These are phyloP conservation scores for Drosophila meridionalis DNA, from an alignment of 2,888 invertebrate genomes.

Conservation along the genomic window DNA sequence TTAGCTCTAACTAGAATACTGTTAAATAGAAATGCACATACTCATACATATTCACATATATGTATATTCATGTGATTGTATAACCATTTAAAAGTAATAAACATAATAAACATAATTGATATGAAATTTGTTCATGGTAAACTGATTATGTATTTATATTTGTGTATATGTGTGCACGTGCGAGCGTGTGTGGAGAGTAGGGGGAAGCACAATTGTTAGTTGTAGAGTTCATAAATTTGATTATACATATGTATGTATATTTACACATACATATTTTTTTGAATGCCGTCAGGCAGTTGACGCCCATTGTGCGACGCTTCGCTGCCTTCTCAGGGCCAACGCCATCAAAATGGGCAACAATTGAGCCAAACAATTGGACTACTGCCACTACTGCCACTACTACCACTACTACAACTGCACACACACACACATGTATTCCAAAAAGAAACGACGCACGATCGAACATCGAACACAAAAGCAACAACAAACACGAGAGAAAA, in stretches of 20 bases:
- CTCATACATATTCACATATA: no score
- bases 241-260: background rate
- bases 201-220: constrained; percentile 28
- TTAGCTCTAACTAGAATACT: background rate
- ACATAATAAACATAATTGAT: constrained; percentile 36
- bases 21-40: background rate
- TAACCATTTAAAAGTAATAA: constrained; percentile 9
- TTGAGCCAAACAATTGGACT: constrained; percentile 73
- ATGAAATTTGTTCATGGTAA: constrained; percentile 28
- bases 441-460: constrained; percentile 43
- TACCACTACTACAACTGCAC: background rate
- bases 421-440: constrained; percentile 13
- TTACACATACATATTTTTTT: constrained; percentile 1
- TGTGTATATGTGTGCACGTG: background rate
- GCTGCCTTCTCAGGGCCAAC: constrained; percentile 56
- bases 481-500: constrained; percentile 24
- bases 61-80: constrained; percentile 1
- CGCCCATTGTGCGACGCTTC: constrained; percentile 69
- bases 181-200: background rate
- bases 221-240: constrained; percentile 10
- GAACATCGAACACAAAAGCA: constrained; percentile 34
- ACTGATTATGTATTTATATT: constrained; percentile 25
- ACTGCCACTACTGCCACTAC: constrained; percentile 20
- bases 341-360: constrained; percentile 70
- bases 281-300: constrained; percentile 29